Evolutionary conservation across 2,888 invertebrate species (phyloP), one percentile per base, ranked within the genome.

Genomic region (Cybosia mesomella): DNA sequence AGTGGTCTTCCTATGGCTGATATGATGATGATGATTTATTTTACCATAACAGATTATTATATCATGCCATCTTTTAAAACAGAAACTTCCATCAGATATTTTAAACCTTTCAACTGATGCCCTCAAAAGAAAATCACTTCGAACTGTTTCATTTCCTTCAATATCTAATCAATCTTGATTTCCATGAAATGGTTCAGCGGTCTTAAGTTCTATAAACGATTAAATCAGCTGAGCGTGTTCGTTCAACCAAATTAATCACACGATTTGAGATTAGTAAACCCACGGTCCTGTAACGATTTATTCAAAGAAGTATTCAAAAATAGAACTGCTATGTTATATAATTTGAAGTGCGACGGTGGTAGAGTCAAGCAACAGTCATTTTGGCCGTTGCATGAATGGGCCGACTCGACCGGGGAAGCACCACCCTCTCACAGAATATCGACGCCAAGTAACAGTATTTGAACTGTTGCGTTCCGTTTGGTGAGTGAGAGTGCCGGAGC

Each of bases 121-220:
- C 18, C 0, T 58, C 55, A 64, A 57, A 58, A 32, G 32, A 28
- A 13, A 43, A n/a, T 21, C 34, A 28, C 28, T 32, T 28, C 0
- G n/a, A 34, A 55, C 55, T 64, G 32, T 61, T 43, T 22, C 9
- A 59, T 60, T 54, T 49, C 34, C 21, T 64, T 54, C 54, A 58
- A 70, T 57, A 64, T 64, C 55, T 49, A 70, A 70, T 67, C 66
- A 67, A 70, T 70, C 66, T 64, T 64, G 70, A 70, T 70, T 66
- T 64, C 36, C 57, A 64, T 66, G 60, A 59, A 55, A 60, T 64
- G 66, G 57, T 70, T 53, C 66, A 49, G 13, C 60, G 59, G 57
- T 60, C 55, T 57, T 22, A 36, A 54, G 58, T 62, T 66, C 69
- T 54, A 55, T 58, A 34, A 71, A 63, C 59, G 62, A 63, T 71